Conservation (phyloP, 2,888 invertebrate species). For the Andrena haemorrhoa region DNA sequence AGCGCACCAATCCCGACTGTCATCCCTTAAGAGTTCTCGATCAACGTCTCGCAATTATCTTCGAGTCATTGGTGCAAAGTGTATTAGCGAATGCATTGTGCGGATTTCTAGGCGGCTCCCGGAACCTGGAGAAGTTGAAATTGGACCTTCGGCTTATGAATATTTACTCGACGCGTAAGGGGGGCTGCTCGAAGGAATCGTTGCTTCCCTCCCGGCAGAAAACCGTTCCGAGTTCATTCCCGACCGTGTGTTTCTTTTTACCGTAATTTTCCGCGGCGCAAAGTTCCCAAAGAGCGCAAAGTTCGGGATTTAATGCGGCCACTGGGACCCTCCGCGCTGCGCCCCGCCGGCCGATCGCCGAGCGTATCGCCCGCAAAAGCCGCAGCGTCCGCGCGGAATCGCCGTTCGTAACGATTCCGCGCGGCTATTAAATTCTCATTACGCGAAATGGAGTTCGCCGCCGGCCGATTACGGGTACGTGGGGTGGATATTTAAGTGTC, state of each 20-base stretch:
- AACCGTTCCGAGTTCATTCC: neutral
- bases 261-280: neutral
- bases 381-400: slow-evolving; percentile 25
- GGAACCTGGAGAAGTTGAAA: neutral
- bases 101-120: neutral
- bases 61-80: neutral
- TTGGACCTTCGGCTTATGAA: slow-evolving; percentile 36
- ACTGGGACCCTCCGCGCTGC: slow-evolving; percentile 13
- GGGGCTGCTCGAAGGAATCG: neutral
- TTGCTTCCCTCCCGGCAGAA: neutral
- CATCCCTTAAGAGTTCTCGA: too few species aligned
- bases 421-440: slow-evolving; percentile 65
- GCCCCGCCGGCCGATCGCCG: slow-evolving; percentile 13
- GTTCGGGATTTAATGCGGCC: slow-evolving; percentile 41
- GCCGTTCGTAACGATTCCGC: slow-evolving; percentile 13
- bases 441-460: slow-evolving; percentile 47
- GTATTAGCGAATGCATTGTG: too few species aligned
- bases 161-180: slow-evolving; percentile 43
- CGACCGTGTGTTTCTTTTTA: neutral
- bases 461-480: slow-evolving; percentile 45
- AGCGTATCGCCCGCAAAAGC: slow-evolving; percentile 7
- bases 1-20: neutral
- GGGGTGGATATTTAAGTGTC: slow-evolving; percentile 61
- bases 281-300: neutral
- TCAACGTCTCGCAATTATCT: slow-evolving; percentile 9